Evolutionary conservation across 2,888 invertebrate genomes (phyloP).

Genomic region (Platynereis dumerilii): DNA sequence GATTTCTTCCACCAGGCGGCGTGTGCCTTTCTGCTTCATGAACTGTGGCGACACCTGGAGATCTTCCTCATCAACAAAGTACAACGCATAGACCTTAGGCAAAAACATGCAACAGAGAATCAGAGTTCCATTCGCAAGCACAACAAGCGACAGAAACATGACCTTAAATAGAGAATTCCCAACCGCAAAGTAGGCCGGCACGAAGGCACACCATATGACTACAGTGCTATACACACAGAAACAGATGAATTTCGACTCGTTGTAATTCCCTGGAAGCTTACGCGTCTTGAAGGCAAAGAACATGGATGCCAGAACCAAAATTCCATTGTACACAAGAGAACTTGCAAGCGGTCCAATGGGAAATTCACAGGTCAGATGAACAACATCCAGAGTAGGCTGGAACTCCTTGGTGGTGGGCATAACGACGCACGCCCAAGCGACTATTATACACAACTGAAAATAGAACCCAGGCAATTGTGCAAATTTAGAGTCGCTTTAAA

Average conservation of each 20-base stretch:
- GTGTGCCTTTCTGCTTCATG: neutral
- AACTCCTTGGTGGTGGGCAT: too few relatives aligned
- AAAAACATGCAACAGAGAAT: slow-evolving; percentile 39
- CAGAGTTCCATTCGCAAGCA: slow-evolving; percentile 39
- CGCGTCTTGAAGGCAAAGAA: slow-evolving; percentile 52
- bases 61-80: slow-evolving; percentile 14
- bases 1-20: too few relatives aligned
- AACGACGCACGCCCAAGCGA: too few relatives aligned
- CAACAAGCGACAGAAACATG: slow-evolving; percentile 39
- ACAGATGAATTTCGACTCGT: slow-evolving; percentile 51
- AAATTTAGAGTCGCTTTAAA: too few relatives aligned
- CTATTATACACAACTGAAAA: too few relatives aligned
- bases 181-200: slow-evolving; percentile 19
- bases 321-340: slow-evolving; percentile 43
- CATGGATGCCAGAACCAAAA: slow-evolving; percentile 46
- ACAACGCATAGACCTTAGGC: slow-evolving; percentile 40
- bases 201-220: slow-evolving; percentile 28
- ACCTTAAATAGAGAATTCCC: slow-evolving; percentile 10
- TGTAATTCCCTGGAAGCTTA: slow-evolving; percentile 53
- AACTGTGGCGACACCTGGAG: slow-evolving; percentile 17
- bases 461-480: too few relatives aligned
- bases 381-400: too few relatives aligned
- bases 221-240: slow-evolving; percentile 49
- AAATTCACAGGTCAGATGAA: slow-evolving; percentile 39
- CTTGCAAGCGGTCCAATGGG: slow-evolving; percentile 34